These are phyloP conservation scores for Pseudococcus viburni DNA, from an alignment of 2,888 invertebrate species.

Conservation along the genomic window DNA sequence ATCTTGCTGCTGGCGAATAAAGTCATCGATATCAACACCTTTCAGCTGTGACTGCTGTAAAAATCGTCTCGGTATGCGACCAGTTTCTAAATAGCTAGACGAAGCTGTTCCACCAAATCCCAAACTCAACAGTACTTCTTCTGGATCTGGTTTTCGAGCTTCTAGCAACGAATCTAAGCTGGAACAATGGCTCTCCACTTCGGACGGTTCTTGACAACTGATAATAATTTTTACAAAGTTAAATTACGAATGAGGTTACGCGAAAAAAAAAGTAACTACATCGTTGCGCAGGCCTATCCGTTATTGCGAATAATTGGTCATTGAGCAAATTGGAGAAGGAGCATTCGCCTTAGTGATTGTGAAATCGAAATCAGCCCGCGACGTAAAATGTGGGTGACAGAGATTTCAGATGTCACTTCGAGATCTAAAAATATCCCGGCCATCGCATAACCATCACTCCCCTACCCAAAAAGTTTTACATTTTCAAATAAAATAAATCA, in stretches of 20 bases:
- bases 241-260: neutral
- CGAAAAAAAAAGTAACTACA: neutral
- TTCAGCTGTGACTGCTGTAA: constrained; percentile 85
- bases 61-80: constrained; percentile 87
- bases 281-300: too few relatives aligned
- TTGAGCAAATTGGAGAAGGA: too few relatives aligned
- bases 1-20: constrained; percentile 82
- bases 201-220: constrained; percentile 68
- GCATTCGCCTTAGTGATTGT: too few relatives aligned
- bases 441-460: too few relatives aligned
- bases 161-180: constrained; percentile 87
- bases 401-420: too few relatives aligned
- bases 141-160: constrained; percentile 88
- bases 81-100: constrained; percentile 72
- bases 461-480: too few relatives aligned
- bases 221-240: neutral
- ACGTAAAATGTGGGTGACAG: too few relatives aligned
- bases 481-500: too few relatives aligned
- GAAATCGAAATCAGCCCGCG: too few relatives aligned
- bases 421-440: too few relatives aligned
- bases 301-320: too few relatives aligned
- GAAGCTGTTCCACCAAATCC: constrained; percentile 78
- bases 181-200: constrained; percentile 70
- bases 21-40: constrained; percentile 83
- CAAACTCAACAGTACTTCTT: constrained; percentile 85